phyloP scores from a whole-genome alignment of 2,113 vertebrate species.

The Tetrax tetrax region DNA sequence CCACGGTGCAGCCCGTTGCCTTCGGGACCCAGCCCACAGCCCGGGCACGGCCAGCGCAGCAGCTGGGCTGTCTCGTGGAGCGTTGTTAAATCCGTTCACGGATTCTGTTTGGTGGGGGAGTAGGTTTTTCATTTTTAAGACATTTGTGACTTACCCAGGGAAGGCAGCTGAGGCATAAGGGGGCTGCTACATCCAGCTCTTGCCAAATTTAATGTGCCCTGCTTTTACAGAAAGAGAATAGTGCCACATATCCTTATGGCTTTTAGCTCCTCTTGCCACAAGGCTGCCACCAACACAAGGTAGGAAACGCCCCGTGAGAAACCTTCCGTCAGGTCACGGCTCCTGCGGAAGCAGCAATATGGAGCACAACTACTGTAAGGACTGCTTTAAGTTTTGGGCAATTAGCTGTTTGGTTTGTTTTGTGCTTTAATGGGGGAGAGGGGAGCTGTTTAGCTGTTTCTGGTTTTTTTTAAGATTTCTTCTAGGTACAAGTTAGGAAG shows the following conservation, averaged over 20 bases:
- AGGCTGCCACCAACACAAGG: not conserved
- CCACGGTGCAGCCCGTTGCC: rapidly evolving
- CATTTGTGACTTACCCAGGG: not conserved
- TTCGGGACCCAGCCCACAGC: not conserved
- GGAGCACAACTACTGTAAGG: not conserved
- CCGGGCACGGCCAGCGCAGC: rapidly evolving
- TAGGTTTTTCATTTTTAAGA: not conserved
- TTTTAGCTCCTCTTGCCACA: not conserved
- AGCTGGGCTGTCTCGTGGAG: not conserved
- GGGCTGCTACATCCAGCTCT: not conserved
- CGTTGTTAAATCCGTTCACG: rapidly evolving
- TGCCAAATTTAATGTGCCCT: not conserved
- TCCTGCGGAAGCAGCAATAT: not conserved
- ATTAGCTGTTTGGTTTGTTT: not conserved
- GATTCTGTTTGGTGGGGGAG: not conserved
- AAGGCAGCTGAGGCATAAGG: not conserved
- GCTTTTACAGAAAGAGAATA: not conserved
- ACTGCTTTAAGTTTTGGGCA: not conserved
- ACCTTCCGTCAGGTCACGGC: not conserved
- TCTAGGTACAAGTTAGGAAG: not conserved
- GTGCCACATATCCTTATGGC: rapidly evolving
- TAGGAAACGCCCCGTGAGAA: not conserved
- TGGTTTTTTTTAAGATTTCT: not conserved
- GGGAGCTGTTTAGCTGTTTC: not conserved
- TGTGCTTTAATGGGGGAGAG: not conserved